Base-by-base conservation (phyloP, 2,797 vertebrate species). In the Buphagus erythrorhynchus region DNA sequence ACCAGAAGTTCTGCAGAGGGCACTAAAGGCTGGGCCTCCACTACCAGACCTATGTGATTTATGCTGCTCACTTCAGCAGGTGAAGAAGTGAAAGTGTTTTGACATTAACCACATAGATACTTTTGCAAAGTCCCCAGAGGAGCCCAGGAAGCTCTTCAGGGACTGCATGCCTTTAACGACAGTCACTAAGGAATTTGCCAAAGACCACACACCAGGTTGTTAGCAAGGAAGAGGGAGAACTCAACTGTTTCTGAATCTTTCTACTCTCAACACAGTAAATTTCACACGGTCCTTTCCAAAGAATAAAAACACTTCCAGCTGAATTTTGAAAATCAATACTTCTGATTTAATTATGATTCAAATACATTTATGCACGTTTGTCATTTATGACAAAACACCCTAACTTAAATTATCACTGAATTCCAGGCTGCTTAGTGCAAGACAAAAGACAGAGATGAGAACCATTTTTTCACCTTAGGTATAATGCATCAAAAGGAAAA, bases 171-270 rank as follows among this genome's bases (percentile, higher is more conserved):
- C 46, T 72, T 94, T 84, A 92, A 65, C 5, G 57, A 69, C 85
- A 76, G 79, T 88, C 82, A 90, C 76, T 73, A 81, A 74, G 54
- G 89, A 90, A 94, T 92, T 93, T 80, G 61, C 25, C 68, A 49
- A 96, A 88, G 93, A 94, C 92, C 91, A 93, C 89, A 94, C 91
- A 96, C 61, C 19, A 62, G 76, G 88, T 10, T 88, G 80, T 52
- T 63, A 76, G 89, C 55, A 81, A 92, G 46, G 33, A 74, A 79
- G 73, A 84, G 54, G 3, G 19, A 80, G 65, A 86, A 89, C 22
- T 9, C 77, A 94, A 55, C 10, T 2, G 3, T 9, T 95, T 71
- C 35, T 69, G 40, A 92, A 71, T 61, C 52, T 59, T 63, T 86
- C 3, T 11, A 21, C 40, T 75, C 57, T 77, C 81, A 68, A 40